Base-by-base conservation (phyloP, 2,888 invertebrate species). In the Euplagia quadripunctaria region DNA sequence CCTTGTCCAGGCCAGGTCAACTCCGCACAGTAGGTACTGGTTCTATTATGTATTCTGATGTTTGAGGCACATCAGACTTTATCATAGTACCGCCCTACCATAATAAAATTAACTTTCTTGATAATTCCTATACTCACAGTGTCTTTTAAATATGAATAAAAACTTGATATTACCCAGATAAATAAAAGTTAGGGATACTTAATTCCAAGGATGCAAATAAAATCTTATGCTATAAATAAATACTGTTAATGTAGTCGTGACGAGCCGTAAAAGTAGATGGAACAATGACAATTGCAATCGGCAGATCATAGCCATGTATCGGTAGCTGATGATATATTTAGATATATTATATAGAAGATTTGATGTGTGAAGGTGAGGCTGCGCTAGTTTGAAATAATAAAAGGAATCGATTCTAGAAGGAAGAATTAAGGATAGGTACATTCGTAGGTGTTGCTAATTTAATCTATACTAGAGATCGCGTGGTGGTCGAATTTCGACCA, bases 221-320 rank as follows among this genome's bases (percentile, higher is more conserved):
- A 67, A 9, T 67, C 41, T 20, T 49, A 41, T 51, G 49, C 17
- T 49, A 81, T 79, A 77, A 83, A 76, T 80, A 77, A 70, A 68
- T 77, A 63, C 77, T 49, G 79, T 79, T 85, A 85, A 85, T 85
- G 86, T 52, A 82, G 75, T 85, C 84, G 84, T 85, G 84, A 85
- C 78, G 77, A 17, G 63, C 75, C 79, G 70, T 82, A 82, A 82
- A 79, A 81, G 84, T 76, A 81, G 84, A 82, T 82, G 80, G 66
- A 85, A 80, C 78, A 82, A 79, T 79, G 74, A 79, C 70, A 78
- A 80, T 78, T 70, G 70, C 7, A 70, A 73, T 71, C 68, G 73
- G 42, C 64, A 64, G 42, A 73, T 76, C 70, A 72, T 73, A 75
- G 73, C 75, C 70, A 75, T 75, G 82, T 79, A 84, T 76, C 65